Evolutionary conservation across 1,140 invertebrate species (phyloP).

Genomic region (Drosophila sucinea): DNA sequence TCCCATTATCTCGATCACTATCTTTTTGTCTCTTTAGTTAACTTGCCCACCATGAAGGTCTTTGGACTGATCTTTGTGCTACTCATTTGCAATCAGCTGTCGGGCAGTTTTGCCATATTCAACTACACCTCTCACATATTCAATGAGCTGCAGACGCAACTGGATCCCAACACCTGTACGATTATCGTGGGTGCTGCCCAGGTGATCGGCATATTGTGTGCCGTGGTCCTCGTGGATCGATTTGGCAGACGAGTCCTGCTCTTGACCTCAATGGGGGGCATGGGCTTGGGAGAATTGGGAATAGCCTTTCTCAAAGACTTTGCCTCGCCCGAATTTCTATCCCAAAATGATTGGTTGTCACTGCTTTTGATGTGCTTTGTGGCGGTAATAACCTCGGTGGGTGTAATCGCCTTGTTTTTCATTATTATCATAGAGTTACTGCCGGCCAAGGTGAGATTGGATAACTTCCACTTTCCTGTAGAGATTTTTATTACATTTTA

Average conservation of each 20-base stretch:
- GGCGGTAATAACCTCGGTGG: slow-evolving; percentile 51
- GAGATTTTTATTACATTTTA: not conserved
- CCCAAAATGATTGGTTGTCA: slow-evolving; percentile 55
- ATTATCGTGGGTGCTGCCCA: slow-evolving; percentile 87
- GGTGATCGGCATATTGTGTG: slow-evolving; percentile 56
- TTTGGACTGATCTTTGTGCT: slow-evolving; percentile 65
- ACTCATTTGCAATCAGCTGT: slow-evolving; percentile 60
- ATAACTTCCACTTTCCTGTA: not conserved
- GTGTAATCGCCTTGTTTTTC: slow-evolving; percentile 62
- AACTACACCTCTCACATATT: slow-evolving; percentile 87
- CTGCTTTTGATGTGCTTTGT: slow-evolving; percentile 58
- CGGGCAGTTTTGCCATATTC: slow-evolving; percentile 84
- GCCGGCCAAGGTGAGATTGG: slow-evolving; percentile 59
- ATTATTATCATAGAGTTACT: slow-evolving; percentile 61
- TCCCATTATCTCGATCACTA: slow-evolving; percentile 7
- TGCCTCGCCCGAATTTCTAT: slow-evolving; percentile 42
- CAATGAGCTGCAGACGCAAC: slow-evolving; percentile 84
- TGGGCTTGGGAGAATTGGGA: slow-evolving; percentile 49
- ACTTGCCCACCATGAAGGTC: slow-evolving; percentile 51
- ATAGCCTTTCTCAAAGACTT: slow-evolving; percentile 51
- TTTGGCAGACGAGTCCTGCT: slow-evolving; percentile 60
- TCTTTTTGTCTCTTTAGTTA: slow-evolving; percentile 40
- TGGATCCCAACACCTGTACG: slow-evolving; percentile 86
- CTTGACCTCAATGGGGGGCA: slow-evolving; percentile 60
- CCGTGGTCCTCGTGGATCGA: slow-evolving; percentile 59